Evolutionary conservation across 2,797 vertebrate genomes (phyloP).

Genomic region (Fringilla coelebs): DNA sequence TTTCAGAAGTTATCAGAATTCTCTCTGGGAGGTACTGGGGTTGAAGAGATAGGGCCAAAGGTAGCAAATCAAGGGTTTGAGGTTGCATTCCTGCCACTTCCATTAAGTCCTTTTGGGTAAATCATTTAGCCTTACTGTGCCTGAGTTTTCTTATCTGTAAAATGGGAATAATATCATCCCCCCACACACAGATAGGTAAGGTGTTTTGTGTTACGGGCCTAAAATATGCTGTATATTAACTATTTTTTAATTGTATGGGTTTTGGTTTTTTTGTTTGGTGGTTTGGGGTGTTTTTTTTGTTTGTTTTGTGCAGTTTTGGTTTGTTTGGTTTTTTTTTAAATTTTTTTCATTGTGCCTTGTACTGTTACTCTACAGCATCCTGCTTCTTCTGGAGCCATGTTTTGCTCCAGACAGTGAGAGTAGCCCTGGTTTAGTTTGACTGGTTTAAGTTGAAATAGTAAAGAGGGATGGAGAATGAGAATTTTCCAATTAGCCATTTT

Average conservation of each 20-base stretch:
- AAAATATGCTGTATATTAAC: background rate
- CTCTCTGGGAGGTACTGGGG: background rate
- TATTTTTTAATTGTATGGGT: background rate
- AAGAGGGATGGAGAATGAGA: background rate
- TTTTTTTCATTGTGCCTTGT: background rate
- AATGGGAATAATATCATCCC: background rate
- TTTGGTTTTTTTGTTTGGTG: background rate
- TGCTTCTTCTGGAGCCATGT: background rate
- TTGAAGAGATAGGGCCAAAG: background rate
- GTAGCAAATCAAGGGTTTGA: background rate
- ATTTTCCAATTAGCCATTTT: background rate
- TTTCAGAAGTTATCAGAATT: background rate
- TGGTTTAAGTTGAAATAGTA: background rate
- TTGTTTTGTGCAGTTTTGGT: background rate
- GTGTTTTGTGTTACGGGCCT: background rate
- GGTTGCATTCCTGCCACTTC: background rate
- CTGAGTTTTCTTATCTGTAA: background rate
- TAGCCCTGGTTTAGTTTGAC: background rate
- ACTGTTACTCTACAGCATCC: background rate
- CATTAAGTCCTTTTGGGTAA: background rate
- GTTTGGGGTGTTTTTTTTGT: too few relatives aligned
- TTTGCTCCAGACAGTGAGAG: background rate
- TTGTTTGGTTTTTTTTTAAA: too few relatives aligned
- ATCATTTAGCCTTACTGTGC: background rate
- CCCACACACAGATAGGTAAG: background rate